phyloP scores from a whole-genome alignment of 2,797 vertebrate genomes.

The Cryptoblepharus egeriae region DNA sequence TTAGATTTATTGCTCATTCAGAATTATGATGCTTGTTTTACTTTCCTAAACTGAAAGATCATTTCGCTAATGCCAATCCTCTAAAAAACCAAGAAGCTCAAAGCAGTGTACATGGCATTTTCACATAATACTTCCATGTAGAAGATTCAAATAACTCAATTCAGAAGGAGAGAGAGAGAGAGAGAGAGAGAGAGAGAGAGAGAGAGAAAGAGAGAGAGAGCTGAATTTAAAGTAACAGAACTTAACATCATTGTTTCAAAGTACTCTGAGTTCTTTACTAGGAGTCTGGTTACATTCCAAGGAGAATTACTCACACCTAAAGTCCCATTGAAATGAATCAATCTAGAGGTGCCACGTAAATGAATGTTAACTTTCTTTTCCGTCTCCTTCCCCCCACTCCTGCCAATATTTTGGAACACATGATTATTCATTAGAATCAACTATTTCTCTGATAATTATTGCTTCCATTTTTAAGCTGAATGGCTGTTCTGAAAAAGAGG shows the following conservation, averaged over 20 bases:
- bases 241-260: too few species aligned
- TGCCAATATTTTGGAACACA: not conserved
- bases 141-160: not conserved
- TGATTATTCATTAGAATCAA: not conserved
- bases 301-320: not conserved
- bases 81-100: constrained; percentile 53
- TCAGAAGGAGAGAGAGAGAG: not conserved
- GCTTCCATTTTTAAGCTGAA: not conserved
- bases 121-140: not conserved
- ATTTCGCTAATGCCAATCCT: constrained; percentile 73
- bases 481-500: not conserved
- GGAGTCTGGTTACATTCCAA: not conserved
- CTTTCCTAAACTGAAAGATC: constrained; percentile 66
- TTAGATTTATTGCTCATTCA: constrained; percentile 66
- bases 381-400: not conserved
- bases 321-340: not conserved
- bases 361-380: not conserved
- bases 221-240: constrained; percentile 3
- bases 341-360: too few species aligned
- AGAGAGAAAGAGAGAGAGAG: not conserved
- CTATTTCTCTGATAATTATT: not conserved
- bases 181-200: too few species aligned
- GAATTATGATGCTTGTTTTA: constrained; percentile 39
- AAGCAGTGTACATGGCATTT: not conserved
- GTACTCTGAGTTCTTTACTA: not conserved